Conservation (phyloP, 2,797 vertebrate genomes). For the Avahi laniger region DNA sequence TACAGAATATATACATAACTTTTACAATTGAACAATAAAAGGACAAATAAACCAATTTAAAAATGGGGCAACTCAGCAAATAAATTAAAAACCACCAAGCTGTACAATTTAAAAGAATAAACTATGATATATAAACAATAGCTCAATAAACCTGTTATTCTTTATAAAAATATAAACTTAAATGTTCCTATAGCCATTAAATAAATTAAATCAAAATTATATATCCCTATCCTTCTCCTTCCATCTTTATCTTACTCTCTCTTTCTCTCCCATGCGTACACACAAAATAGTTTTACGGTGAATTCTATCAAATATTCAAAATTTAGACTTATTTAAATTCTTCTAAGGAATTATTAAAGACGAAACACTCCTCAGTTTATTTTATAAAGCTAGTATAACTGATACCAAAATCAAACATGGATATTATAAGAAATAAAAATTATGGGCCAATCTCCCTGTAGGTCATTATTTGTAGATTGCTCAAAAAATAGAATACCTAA, state of each 20-base stretch:
- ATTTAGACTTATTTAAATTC: background rate
- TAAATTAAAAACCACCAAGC: background rate
- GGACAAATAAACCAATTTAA: background rate
- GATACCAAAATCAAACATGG: background rate
- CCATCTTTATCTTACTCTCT: background rate
- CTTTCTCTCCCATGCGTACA: no score
- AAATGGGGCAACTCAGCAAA: background rate
- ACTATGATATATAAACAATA: background rate
- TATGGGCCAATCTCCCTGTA: background rate
- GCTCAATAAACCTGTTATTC: background rate
- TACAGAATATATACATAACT: background rate
- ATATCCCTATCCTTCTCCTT: background rate
- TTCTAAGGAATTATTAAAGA: constrained; percentile 3
- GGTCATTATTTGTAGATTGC: background rate
- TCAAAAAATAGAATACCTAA: background rate
- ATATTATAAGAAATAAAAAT: background rate
- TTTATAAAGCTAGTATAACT: background rate
- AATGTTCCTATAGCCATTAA: background rate
- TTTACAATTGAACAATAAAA: background rate
- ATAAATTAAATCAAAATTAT: background rate
- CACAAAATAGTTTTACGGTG: background rate
- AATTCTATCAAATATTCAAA: background rate
- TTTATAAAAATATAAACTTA: background rate
- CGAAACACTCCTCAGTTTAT: background rate
- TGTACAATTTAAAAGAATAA: background rate